Percentiles rank a stretch among this genome's conserved stretches.
phyloP scores from a whole-genome alignment of 2,797 vertebrate species.

The Cirrhinus molitorella region DNA sequence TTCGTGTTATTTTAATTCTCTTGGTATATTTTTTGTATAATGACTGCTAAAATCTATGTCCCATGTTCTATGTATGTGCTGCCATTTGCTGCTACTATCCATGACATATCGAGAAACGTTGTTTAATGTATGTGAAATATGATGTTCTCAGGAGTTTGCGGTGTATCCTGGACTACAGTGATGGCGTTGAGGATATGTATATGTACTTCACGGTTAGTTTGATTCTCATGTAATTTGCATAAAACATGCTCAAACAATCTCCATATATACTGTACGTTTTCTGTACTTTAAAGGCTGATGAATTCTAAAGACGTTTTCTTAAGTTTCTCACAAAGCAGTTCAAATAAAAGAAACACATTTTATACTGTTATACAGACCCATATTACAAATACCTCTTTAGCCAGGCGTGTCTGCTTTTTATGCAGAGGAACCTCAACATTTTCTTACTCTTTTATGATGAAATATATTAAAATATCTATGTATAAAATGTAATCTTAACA shows the following conservation, averaged over 20 bases:
- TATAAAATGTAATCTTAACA: background rate
- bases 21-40: background rate
- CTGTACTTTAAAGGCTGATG: background rate
- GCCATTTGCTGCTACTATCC: background rate
- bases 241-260: background rate
- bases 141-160: slow-evolving; percentile 81
- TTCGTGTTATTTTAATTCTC: background rate
- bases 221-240: background rate
- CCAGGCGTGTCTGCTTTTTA: background rate
- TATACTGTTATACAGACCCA: background rate
- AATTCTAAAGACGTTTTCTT: background rate
- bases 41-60: background rate
- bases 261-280: background rate
- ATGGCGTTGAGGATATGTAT: slow-evolving; percentile 80
- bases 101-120: background rate
- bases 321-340: too few species aligned
- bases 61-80: background rate
- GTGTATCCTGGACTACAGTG: slow-evolving; percentile 82
- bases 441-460: background rate
- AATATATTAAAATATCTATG: background rate
- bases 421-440: background rate
- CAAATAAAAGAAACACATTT: background rate
- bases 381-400: too few species aligned
- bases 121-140: slow-evolving; percentile 1
- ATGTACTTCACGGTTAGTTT: slow-evolving; percentile 84